Conservation (phyloP, 1,140 invertebrate genomes). For the Aphis craccivora region DNA sequence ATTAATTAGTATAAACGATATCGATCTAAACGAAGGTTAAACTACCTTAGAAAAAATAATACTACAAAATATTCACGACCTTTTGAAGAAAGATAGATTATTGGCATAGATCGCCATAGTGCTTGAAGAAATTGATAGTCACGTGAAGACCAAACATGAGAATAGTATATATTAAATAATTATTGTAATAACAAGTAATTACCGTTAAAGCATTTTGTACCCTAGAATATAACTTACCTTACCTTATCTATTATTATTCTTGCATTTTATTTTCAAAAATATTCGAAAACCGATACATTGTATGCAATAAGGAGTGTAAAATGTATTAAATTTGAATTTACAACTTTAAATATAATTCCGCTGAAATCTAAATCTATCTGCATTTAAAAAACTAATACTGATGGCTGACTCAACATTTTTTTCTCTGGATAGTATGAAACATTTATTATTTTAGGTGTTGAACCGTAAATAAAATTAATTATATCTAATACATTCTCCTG, state of each 20-base stretch:
- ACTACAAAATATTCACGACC: background rate
- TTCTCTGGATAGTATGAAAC: background rate
- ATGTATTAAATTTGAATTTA: background rate
- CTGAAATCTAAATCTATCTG: background rate
- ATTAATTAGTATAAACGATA: background rate
- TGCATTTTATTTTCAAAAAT: background rate
- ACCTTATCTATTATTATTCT: background rate
- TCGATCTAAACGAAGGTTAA: constrained; percentile 20
- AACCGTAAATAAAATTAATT: background rate
- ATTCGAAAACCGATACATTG: background rate
- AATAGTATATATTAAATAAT: constrained; percentile 39
- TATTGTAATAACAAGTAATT: background rate
- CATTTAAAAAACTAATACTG: background rate
- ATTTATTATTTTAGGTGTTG: background rate
- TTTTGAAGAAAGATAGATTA: constrained; percentile 38
- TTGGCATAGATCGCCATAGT: background rate
- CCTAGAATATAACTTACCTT: constrained; percentile 18
- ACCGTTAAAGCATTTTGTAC: background rate
- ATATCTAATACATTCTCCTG: background rate
- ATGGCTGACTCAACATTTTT: background rate
- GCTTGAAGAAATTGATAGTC: constrained; percentile 58
- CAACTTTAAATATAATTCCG: background rate
- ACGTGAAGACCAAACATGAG: constrained; percentile 57
- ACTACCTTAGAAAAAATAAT: constrained; percentile 5
- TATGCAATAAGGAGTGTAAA: background rate